These are phyloP conservation scores for Xyliphius kryptos DNA, from an alignment of 2,113 vertebrate species.

Conservation along the genomic window DNA sequence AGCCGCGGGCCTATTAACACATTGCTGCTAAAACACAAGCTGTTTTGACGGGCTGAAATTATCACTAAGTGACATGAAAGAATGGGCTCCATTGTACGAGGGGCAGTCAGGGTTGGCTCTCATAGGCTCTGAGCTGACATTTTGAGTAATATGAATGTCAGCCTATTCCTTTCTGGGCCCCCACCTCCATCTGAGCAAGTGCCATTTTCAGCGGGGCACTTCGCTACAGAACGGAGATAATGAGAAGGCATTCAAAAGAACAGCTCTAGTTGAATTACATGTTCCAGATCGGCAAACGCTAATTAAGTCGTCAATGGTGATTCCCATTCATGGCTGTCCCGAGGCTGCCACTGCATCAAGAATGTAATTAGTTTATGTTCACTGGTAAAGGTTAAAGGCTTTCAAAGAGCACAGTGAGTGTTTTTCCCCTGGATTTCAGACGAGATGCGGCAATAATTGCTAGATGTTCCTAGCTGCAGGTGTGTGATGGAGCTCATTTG, in stretches of 20 bases:
- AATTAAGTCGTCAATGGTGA: constrained; percentile 60
- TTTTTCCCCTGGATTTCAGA: constrained; percentile 69
- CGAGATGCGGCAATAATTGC: constrained; percentile 62
- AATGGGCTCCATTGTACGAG: constrained; percentile 60
- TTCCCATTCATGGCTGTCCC: constrained; percentile 48
- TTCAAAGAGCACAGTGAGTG: constrained; percentile 59
- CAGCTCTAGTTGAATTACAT: constrained; percentile 46
- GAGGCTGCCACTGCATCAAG: constrained; percentile 53
- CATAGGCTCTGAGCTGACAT: constrained; percentile 45
- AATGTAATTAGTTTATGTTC: constrained; percentile 84
- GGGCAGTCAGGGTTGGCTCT: constrained; percentile 30
- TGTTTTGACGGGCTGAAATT: constrained; percentile 77
- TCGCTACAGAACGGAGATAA: constrained; percentile 51
- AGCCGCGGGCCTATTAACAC: constrained; percentile 73
- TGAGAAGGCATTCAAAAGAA: constrained; percentile 45
- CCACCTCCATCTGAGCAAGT: constrained; percentile 37
- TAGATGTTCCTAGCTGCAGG: constrained; percentile 74
- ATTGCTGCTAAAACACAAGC: constrained; percentile 73
- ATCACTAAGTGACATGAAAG: constrained; percentile 72
- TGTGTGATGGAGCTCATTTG: constrained; percentile 75
- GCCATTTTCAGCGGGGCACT: constrained; percentile 45
- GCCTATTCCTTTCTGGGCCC: constrained; percentile 28
- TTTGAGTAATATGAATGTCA: constrained; percentile 47
- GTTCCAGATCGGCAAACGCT: constrained; percentile 50
- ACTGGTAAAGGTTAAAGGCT: constrained; percentile 73